Conservation (phyloP, 2,888 invertebrate species). For the Heteromurus nitidus region DNA sequence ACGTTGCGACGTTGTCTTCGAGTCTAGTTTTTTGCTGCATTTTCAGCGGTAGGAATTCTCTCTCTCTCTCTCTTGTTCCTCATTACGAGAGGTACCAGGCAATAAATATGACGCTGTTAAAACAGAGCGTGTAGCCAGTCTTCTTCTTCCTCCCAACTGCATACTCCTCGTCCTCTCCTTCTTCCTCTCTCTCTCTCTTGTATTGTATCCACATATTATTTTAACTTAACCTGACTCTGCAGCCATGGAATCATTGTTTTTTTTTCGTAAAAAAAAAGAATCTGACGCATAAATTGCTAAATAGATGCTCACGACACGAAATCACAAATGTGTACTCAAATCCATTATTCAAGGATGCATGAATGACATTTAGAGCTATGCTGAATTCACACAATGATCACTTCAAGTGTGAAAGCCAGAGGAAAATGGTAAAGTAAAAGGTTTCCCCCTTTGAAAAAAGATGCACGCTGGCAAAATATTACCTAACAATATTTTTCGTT, state of each 20-base stretch:
- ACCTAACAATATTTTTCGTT: neutral
- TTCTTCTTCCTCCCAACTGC: neutral
- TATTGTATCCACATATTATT: neutral
- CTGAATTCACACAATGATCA: conserved; percentile 48
- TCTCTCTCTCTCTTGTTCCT: neutral
- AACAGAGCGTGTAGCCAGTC: conserved; percentile 2
- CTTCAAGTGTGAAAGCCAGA: conserved; percentile 43
- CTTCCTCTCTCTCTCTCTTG: neutral
- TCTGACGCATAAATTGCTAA: conserved; percentile 64
- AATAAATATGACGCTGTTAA: neutral
- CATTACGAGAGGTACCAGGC: neutral
- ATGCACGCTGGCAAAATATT: conserved; percentile 14
- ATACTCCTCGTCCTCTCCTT: neutral
- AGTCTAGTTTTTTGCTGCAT: no score
- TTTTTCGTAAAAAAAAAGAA: conserved; percentile 33
- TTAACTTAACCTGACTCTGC: conserved; percentile 9
- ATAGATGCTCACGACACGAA: conserved; percentile 63
- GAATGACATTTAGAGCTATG: conserved; percentile 61
- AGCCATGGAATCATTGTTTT: conserved; percentile 46
- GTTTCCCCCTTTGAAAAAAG: neutral
- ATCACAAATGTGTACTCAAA: conserved; percentile 58
- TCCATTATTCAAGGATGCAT: conserved; percentile 61
- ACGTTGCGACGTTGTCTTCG: no score
- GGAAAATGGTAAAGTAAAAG: conserved; percentile 19
- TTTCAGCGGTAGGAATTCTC: no score